Conservation (phyloP, 2,888 invertebrate species). For the Agapostemon virescens region DNA sequence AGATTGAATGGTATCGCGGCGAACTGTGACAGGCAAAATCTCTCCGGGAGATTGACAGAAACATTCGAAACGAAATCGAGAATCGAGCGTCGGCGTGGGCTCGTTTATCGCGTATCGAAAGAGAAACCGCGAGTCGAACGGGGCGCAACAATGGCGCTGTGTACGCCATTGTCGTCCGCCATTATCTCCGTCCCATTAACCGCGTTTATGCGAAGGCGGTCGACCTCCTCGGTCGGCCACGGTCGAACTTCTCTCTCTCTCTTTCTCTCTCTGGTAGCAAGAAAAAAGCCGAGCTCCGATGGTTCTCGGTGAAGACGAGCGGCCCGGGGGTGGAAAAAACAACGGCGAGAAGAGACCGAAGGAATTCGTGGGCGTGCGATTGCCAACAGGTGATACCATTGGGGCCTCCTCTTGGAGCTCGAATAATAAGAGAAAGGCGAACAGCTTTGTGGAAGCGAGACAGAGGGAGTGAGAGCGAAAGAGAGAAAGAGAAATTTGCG, state of each 20-base stretch:
- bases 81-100: background rate
- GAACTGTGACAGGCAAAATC: constrained; percentile 2
- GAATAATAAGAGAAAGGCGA: constrained; percentile 72
- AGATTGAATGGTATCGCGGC: background rate
- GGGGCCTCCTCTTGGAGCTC: constrained; percentile 67
- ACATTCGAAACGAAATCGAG: constrained; percentile 4
- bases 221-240: constrained; percentile 45
- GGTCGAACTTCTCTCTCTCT: constrained; percentile 52
- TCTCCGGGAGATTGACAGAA: background rate
- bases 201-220: constrained; percentile 58
- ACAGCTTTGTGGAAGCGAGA: constrained; percentile 53
- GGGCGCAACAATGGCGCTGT: constrained; percentile 50
- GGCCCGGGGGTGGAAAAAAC: constrained; percentile 33
- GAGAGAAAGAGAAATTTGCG: constrained; percentile 43
- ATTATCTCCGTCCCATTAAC: constrained; percentile 65
- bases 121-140: constrained; percentile 58
- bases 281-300: constrained; percentile 30
- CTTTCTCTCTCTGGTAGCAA: too few relatives aligned
- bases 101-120: constrained; percentile 49
- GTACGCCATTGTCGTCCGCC: constrained; percentile 59
- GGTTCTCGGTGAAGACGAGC: constrained; percentile 28
- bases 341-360: constrained; percentile 52
- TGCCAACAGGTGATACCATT: constrained; percentile 76
- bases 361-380: constrained; percentile 70
- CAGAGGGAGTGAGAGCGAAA: constrained; percentile 46